Evolutionary conservation across 2,888 invertebrate species (phyloP), one percentile per base, ranked within the genome.

Genomic region (Melieria picta): DNA sequence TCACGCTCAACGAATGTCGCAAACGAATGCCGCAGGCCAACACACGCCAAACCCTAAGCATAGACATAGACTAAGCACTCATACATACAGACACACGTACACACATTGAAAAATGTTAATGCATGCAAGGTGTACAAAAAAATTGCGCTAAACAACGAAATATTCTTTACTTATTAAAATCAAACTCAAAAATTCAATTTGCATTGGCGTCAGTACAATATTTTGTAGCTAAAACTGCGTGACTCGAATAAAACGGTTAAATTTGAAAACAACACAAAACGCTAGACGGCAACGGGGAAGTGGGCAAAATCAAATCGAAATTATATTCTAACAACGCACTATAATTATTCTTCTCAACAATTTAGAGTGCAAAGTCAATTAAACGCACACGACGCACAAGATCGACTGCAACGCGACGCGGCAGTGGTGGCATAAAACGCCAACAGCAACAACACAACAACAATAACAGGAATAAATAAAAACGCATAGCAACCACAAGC

Each of bases 341-440:
- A 16, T 52, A n/a, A 52, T 65, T 55, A 1, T 43, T 45, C 11
- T 52, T 58, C 50, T 63, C 62, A 71, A 30, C 48, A 67, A 58
- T 70, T 60, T 69, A 61, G 48, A 65, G 71, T 67, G 65, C 48
- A 62, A 50, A 46, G 47, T 16, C 50, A 71, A 65, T 68, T 66
- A 57, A 55, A 71, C 62, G 60, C 60, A 69, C 61, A 71, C 58
- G 56, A 30, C 30, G 30, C 30, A 30, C 30, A 30, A 30, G 30
- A 30, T 30, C 30, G 30, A 30, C 30, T 30, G 30, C 30, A 30
- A 30, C 30, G 30, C 30, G 30, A 30, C 30, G 30, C 30, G 30
- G 63, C 62, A 68, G 63, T 65, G 50, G 66, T 63, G 62, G 45
- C 47, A 16, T 16, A 16, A 16, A 63, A 55, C 48, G 11, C 16